Evolutionary conservation across 2,113 vertebrate genomes (phyloP), one percentile per base, ranked within the genome.

Genomic region (Hemiprocne comata): DNA sequence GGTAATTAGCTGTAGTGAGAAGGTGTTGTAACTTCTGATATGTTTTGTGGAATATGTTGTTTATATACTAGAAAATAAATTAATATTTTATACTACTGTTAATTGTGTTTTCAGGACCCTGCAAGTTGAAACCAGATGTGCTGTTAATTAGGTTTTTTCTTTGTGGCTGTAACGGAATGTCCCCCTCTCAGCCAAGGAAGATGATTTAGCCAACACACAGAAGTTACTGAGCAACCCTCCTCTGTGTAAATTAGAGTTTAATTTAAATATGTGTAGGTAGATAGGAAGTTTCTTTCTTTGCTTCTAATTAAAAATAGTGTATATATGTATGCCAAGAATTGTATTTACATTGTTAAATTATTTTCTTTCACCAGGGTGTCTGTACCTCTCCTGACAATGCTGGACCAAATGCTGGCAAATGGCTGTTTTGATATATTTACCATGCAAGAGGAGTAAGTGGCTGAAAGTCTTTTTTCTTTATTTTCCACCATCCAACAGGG

Each of bases 331-430:
- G 85, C 81, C 84, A 94, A 61, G 73, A 72, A 64, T 14, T 53
- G 31, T 36, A 50, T 95, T 76, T 85, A 65, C 46, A 17, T 65
- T 67, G 64, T 58, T 79, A 36, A 61, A 76, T 88, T 21, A 3
- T 21, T 79, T 33, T 81, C 74, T 95, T 69, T 84, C 57, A n/a
- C 16, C 95, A 99, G 99, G 89, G 99, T 99, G 31, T 99, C 98
- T 5, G 87, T 99, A 17, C 98, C 99, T 13, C 97, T 99, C 12
- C 98, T 99, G 88, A 99, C 98, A 95, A 99, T 98, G 98, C 94
- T 99, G 95, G 99, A 99, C 97, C 99, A 99, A 93, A 98, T 99
- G 97, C 97, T 99, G 85, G 97, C 98, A 2, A 98, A 98, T 0
- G 97, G 98, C 89, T 99, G 98, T 89, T 99, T 99, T 11, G 98